Evolutionary conservation across 1,140 invertebrate species (phyloP).

Genomic region (Lordiphosa clarofinis): DNA sequence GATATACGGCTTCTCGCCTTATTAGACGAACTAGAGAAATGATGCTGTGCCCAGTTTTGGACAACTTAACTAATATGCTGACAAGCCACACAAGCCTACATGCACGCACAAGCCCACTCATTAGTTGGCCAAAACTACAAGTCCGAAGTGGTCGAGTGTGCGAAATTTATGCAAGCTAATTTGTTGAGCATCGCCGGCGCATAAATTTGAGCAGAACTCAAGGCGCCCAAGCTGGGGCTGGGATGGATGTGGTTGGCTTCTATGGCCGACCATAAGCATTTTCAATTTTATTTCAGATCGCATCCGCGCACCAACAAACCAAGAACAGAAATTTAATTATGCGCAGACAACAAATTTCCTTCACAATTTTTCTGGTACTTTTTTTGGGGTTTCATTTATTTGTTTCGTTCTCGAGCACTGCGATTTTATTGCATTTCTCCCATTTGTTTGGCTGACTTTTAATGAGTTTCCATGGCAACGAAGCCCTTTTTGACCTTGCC

Average conservation of each 20-base stretch:
- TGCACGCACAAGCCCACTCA: slow-evolving; percentile 8
- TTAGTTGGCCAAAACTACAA: slow-evolving; percentile 38
- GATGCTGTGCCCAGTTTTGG: slow-evolving; percentile 1
- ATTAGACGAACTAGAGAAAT: too few relatives aligned
- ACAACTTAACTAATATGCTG: slow-evolving; percentile 24
- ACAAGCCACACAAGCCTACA: slow-evolving; percentile 14
- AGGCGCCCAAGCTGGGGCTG: neutral
- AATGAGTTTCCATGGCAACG: slow-evolving; percentile 39
- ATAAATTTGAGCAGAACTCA: slow-evolving; percentile 37
- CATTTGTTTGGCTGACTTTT: slow-evolving; percentile 43
- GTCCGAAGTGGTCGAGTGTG: slow-evolving; percentile 18
- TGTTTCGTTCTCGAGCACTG: slow-evolving; percentile 26
- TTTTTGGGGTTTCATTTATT: slow-evolving; percentile 10
- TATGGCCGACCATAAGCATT: slow-evolving; percentile 42
- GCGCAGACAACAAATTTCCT: slow-evolving; percentile 54
- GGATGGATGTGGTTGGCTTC: slow-evolving; percentile 1
- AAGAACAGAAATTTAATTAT: slow-evolving; percentile 61
- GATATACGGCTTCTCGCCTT: too few relatives aligned
- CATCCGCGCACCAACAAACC: slow-evolving; percentile 35
- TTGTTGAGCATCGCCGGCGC: slow-evolving; percentile 19
- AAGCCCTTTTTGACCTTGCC: slow-evolving; percentile 48
- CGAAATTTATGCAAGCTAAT: slow-evolving; percentile 62
- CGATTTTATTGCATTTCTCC: slow-evolving; percentile 60
- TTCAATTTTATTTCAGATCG: slow-evolving; percentile 54
- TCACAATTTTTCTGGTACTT: slow-evolving; percentile 14